Conservation (phyloP, 2,113 vertebrate genomes). For the Cranoglanis bouderius region DNA sequence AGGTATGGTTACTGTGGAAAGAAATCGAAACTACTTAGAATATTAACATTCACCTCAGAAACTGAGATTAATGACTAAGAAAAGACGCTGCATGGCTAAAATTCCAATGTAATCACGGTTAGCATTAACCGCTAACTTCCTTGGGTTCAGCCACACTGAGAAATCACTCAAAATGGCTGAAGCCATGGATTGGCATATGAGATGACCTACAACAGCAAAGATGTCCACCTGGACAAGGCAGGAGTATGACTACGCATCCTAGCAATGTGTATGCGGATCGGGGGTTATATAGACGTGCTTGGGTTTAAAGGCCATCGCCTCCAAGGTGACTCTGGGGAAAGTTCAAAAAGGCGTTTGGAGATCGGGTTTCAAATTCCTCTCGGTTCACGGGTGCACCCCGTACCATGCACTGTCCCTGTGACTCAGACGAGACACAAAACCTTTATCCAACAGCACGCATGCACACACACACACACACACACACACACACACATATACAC, state of each 20-base stretch:
- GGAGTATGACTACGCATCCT: background rate
- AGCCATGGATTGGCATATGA: background rate
- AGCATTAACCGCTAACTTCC: background rate
- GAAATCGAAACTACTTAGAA: background rate
- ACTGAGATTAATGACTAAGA: background rate
- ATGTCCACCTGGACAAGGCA: background rate
- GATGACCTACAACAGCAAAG: background rate
- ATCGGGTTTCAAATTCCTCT: slow-evolving; percentile 39
- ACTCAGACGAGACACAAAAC: background rate
- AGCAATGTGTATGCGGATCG: background rate
- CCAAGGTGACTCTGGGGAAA: slow-evolving; percentile 25
- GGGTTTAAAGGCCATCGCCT: slow-evolving; percentile 19
- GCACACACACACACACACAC: background rate
- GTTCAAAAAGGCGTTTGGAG: background rate
- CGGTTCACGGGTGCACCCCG: background rate
- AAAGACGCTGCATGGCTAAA: background rate
- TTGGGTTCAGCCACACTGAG: background rate
- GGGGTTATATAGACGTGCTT: background rate
- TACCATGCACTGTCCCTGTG: background rate
- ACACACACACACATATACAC: background rate
- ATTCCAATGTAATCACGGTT: background rate
- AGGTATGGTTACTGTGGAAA: background rate
- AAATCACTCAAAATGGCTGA: background rate
- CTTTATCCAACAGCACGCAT: background rate
- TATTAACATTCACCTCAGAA: background rate